Base-by-base conservation (phyloP, 2,113 vertebrate genomes). In the Diadophis punctatus region DNA sequence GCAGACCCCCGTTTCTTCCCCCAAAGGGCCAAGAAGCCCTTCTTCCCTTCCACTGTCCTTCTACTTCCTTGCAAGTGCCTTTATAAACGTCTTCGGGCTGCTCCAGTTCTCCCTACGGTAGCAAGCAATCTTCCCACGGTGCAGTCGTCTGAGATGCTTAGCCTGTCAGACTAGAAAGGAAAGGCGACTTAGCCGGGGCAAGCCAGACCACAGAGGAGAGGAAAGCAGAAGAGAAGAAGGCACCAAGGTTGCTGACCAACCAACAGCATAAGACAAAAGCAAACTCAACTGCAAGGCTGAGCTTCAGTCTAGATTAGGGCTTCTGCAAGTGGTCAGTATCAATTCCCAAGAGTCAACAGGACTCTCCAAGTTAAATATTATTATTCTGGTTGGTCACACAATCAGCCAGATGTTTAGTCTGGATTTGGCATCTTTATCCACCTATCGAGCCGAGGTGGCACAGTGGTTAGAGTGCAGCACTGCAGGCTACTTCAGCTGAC, bases 61-160 rank as follows among this genome's bases (percentile, higher is more conserved):
- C 93, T 93, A 55, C 94, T 90, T 68, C 91, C 80, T 49, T 48
- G 68, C 91, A 85, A 91, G 56, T 18, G 8, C 91, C 93, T 85
- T 94, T 48, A 10, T 52, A 27, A 60, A 91, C 0, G 48, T 53
- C 46, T 34, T 27, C 60, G 12, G 74, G 86, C 93, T 94, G 90
- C 90, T 56, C 14, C 87, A 92, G 60, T 91, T 49, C 16, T 51
- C 27, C 30, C 27, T 91, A 51, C 6, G 23, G 2, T 1, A 93
- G 92, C 88, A 87, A 94, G 92, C 92, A 86, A 6, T 92, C 56
- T 93, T 91, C 94, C 84, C 55, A 0, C 52, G 90, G 9, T 90
- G 91, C 91, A 84, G 68, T 86, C 90, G 74, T 92, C 93, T 90
- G 85, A 90, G 12, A 58, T 3, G 90, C 48, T 86, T 86, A 63